Evolutionary conservation across 2,888 invertebrate species (phyloP).

Genomic region (Limulus polyphemus): DNA sequence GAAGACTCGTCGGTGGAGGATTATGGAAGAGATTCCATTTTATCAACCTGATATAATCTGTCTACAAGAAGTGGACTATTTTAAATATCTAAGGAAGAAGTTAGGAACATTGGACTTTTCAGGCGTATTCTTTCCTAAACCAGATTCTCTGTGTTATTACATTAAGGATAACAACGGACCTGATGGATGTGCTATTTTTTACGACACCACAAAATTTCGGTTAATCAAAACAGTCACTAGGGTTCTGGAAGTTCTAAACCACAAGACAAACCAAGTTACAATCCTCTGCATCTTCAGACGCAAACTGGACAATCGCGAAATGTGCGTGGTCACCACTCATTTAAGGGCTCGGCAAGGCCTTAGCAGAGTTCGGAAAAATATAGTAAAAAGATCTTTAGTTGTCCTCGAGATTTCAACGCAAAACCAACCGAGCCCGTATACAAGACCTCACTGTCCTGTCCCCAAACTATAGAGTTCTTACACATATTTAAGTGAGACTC

Average conservation of each 20-base stretch:
- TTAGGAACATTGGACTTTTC: constrained; percentile 51
- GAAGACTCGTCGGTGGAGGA: constrained; percentile 51
- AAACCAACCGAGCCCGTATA: constrained; percentile 59
- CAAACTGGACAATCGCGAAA: constrained; percentile 35
- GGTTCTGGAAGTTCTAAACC: constrained; percentile 56
- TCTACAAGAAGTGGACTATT: constrained; percentile 50
- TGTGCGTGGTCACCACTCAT: constrained; percentile 58
- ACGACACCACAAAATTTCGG: constrained; percentile 49
- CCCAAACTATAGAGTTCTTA: constrained; percentile 35
- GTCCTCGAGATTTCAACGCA: constrained; percentile 65
- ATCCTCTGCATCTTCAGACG: constrained; percentile 4
- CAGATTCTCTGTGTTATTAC: constrained; percentile 61
- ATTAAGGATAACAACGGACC: constrained; percentile 58
- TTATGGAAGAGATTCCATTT: constrained; percentile 56
- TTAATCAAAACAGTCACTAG: constrained; percentile 46
- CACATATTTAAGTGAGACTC: constrained; percentile 27
- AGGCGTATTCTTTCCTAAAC: constrained; percentile 60
- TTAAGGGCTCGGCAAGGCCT: constrained; percentile 55
- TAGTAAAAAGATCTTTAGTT: constrained; percentile 43
- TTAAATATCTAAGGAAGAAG: constrained; percentile 50
- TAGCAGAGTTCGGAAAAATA: constrained; percentile 45
- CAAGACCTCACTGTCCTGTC: constrained; percentile 40
- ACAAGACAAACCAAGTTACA: constrained; percentile 55
- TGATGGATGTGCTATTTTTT: constrained; percentile 66
- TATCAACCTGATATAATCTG: constrained; percentile 57